Base-by-base conservation (phyloP, 2,888 invertebrate genomes). In the Cyclophora albipunctata region DNA sequence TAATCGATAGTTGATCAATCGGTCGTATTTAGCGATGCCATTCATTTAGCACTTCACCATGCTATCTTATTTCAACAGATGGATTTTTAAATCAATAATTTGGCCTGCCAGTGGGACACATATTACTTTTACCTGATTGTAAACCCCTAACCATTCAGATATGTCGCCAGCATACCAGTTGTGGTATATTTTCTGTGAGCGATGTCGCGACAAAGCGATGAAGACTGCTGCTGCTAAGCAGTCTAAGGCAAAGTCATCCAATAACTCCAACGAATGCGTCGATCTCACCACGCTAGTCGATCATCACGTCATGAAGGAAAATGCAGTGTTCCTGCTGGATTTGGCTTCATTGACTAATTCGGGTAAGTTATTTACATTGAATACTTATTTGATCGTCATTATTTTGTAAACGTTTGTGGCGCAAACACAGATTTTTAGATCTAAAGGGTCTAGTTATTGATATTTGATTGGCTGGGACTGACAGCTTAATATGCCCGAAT, bases 181-280 rank as follows among this genome's bases (percentile, higher is more conserved):
- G 7, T 97, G 97, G 96, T 98, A 98, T 78, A 90, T 98, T 35
- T 93, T 96, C 74, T 99, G 99, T 82, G 96, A 97, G 71, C 90
- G 90, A 45, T 99, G 99, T 73, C 93, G 97, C 5, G 95, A 96
- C 48, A 95, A 94, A 66, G 94, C 75, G 2, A 58, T 85, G 20
- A 82, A 80, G 45, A 64, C 69, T 1, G 45, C 84, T 90, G 62
- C 90, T 69, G 66, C 70, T 52, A 65, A 83, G 63, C 72, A 78
- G 66, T 37, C 37, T 5, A 75, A 73, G 50, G 62, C 71, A 0
- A 80, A 75, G 50, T 61, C 67, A 2, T 58, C 72, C 0, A 60
- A 71, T 0, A 84, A 80, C 34, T 59, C 65, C 5, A 64, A 61
- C 53, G 75, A 75, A 4, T 67, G 68, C 4, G 54, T 55, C 0